A percentile compares a stretch with the other conserved stretches of the same genome.
phyloP scores from a whole-genome alignment of 2,797 vertebrate species.

The Sorex maritimensis region DNA sequence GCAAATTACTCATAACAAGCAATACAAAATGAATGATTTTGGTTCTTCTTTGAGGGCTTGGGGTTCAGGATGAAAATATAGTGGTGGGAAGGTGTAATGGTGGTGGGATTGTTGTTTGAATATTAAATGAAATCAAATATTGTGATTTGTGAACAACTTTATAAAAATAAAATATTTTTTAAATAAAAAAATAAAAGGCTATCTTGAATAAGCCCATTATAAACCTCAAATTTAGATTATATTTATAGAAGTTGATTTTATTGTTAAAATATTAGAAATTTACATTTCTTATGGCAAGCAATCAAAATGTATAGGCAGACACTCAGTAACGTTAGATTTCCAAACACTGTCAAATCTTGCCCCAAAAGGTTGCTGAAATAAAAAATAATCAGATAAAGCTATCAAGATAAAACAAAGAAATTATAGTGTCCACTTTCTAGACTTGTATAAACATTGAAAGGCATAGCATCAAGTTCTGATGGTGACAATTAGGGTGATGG shows the following conservation, averaged over 20 bases:
- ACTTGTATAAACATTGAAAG: not conserved
- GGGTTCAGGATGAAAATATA: too few species aligned
- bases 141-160: too few species aligned
- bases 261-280: not conserved
- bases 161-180: too few species aligned
- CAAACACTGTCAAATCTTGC: not conserved
- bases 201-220: too few species aligned
- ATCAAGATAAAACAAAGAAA: not conserved
- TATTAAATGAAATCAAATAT: too few species aligned
- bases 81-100: too few species aligned
- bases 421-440: not conserved
- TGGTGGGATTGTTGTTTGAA: too few species aligned
- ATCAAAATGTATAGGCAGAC: constrained; percentile 2
- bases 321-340: not conserved
- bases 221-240: not conserved
- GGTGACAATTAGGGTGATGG: not conserved
- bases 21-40: too few species aligned
- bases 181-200: too few species aligned
- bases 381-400: not conserved
- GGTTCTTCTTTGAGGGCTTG: too few species aligned
- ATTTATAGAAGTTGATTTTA: constrained; percentile 21
- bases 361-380: not conserved
- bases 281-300: not conserved
- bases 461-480: not conserved
- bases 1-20: too few species aligned